Conservation (phyloP, 1,140 invertebrate species). For the Saxidomus purpurata region DNA sequence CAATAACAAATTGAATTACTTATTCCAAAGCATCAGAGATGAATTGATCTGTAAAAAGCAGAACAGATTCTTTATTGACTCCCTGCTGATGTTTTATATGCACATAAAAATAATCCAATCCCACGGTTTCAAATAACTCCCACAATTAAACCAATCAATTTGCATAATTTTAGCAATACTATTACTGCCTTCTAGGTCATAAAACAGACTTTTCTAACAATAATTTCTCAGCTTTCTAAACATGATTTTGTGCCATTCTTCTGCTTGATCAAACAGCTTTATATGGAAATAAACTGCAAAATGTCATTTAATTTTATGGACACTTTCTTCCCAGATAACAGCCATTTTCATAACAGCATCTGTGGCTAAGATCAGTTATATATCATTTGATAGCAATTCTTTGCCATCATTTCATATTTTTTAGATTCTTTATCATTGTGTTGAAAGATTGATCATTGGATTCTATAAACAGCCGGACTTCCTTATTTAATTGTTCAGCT, state of each 20-base stretch:
- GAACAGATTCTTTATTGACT: background rate
- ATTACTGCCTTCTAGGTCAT: background rate
- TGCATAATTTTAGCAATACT: background rate
- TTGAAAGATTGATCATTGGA: too few relatives aligned
- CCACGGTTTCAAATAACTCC: background rate
- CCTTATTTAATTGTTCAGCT: too few relatives aligned
- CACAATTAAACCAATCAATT: background rate
- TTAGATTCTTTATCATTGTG: too few relatives aligned
- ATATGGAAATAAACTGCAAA: background rate
- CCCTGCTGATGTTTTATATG: background rate
- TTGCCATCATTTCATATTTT: too few relatives aligned
- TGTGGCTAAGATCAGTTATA: too few relatives aligned
- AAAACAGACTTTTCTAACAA: background rate
- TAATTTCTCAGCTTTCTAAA: background rate
- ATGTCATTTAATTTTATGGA: background rate
- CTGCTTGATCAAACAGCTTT: background rate
- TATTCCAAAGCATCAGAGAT: background rate
- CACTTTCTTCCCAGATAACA: background rate
- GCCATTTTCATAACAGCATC: too few relatives aligned
- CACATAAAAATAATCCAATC: background rate
- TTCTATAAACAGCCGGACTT: too few relatives aligned
- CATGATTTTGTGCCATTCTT: background rate
- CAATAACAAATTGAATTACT: too few relatives aligned
- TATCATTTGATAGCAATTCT: too few relatives aligned
- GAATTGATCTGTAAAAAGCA: background rate